Percentiles rank a stretch among this genome's conserved stretches.
These are phyloP conservation scores for Myotis daubentonii DNA, from an alignment of 2,797 vertebrate species.

Conservation along the genomic window DNA sequence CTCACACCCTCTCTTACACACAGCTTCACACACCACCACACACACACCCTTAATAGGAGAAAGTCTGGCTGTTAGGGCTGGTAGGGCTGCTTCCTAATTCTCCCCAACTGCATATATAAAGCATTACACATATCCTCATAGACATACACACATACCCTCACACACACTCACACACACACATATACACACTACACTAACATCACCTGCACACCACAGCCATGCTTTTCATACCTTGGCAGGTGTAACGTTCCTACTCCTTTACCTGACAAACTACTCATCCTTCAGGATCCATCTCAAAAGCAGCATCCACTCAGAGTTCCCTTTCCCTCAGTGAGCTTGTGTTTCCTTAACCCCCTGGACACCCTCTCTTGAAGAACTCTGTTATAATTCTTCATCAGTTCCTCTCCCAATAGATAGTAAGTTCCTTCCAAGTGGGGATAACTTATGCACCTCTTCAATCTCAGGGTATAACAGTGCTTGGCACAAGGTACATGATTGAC, in stretches of 20 bases:
- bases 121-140: background rate
- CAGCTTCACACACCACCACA: background rate
- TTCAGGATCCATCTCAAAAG: background rate
- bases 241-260: background rate
- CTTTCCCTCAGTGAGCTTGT: background rate
- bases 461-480: background rate
- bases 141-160: background rate
- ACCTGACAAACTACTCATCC: background rate
- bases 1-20: background rate
- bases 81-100: background rate
- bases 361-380: background rate
- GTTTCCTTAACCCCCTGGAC: background rate
- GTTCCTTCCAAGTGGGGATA: background rate
- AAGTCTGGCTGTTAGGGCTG: background rate
- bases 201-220: background rate
- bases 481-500: background rate
- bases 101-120: background rate
- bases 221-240: background rate
- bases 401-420: background rate
- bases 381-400: background rate
- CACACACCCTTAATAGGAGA: background rate
- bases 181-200: too few species aligned
- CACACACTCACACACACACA: background rate
- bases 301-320: background rate
- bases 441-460: background rate